phyloP scores from a whole-genome alignment of 2,797 vertebrate genomes.

The Mionectes olivaceus region DNA sequence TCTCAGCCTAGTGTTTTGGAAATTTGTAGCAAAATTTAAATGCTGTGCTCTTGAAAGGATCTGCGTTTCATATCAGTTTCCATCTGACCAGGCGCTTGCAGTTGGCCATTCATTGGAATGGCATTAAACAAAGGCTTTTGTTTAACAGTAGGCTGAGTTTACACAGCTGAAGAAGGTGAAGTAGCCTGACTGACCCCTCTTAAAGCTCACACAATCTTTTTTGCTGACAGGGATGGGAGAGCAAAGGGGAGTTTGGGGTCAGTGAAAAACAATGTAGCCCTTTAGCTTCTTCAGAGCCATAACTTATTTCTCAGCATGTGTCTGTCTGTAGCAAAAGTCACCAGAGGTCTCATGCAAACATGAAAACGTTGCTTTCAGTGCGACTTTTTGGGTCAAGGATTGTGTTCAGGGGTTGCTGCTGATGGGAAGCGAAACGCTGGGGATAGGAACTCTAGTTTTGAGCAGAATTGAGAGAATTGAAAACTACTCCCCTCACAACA shows the following conservation, averaged over 20 bases:
- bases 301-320: background rate
- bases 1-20: background rate
- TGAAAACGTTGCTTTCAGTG: background rate
- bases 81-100: slow-evolving; percentile 8
- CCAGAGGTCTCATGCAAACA: background rate
- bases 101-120: background rate
- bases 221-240: background rate
- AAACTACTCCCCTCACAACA: background rate
- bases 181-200: background rate
- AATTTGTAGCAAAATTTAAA: slow-evolving; percentile 3
- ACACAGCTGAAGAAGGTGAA: slow-evolving; percentile 52
- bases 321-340: background rate
- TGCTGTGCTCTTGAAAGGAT: background rate
- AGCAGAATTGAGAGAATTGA: background rate
- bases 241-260: background rate
- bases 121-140: slow-evolving; percentile 56
- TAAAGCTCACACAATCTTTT: background rate
- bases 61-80: slow-evolving; percentile 24
- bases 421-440: background rate
- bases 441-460: background rate
- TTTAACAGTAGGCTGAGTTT: slow-evolving; percentile 19
- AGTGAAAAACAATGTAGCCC: background rate
- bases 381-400: background rate
- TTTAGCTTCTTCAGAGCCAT: background rate
- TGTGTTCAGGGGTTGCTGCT: background rate